A percentile compares a stretch with the other conserved stretches of the same genome.
These are phyloP conservation scores for Diceros bicornis DNA, from an alignment of 2,797 vertebrate species.

Conservation along the genomic window DNA sequence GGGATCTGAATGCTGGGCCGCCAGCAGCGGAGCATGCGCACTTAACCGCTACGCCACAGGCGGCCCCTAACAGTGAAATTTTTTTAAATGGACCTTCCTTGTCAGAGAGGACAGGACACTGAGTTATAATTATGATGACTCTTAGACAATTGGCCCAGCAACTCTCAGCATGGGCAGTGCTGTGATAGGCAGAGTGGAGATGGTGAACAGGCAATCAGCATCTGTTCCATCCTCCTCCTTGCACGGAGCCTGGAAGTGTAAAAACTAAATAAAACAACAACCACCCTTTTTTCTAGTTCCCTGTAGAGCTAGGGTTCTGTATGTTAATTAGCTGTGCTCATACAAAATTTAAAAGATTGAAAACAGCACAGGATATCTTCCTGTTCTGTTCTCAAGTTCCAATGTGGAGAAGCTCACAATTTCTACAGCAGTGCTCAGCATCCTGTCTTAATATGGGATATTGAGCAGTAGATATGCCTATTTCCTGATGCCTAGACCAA, in stretches of 20 bases:
- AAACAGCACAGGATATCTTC: background rate
- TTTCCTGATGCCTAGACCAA: background rate
- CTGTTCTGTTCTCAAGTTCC: background rate
- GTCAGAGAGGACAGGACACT: background rate
- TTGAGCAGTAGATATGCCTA: background rate
- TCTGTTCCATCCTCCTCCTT: background rate
- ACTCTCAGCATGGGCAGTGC: accelerated
- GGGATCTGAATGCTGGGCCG: too few relatives aligned
- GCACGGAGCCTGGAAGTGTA: background rate
- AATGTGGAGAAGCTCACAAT: background rate
- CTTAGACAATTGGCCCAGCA: background rate
- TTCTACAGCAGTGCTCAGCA: background rate
- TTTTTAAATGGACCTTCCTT: background rate
- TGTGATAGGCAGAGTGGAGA: background rate
- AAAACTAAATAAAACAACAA: background rate
- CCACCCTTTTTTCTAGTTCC: background rate
- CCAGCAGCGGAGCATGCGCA: too few relatives aligned
- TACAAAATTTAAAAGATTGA: background rate
- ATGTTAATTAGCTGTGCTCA: background rate
- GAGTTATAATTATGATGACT: background rate
- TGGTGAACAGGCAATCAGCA: background rate
- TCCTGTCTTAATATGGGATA: background rate
- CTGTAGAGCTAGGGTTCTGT: background rate
- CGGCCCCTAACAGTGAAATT: too few relatives aligned
- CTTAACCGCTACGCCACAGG: too few relatives aligned